Conservation (phyloP, 2,797 vertebrate species). For the Neosilurus hyrtlii region DNA sequence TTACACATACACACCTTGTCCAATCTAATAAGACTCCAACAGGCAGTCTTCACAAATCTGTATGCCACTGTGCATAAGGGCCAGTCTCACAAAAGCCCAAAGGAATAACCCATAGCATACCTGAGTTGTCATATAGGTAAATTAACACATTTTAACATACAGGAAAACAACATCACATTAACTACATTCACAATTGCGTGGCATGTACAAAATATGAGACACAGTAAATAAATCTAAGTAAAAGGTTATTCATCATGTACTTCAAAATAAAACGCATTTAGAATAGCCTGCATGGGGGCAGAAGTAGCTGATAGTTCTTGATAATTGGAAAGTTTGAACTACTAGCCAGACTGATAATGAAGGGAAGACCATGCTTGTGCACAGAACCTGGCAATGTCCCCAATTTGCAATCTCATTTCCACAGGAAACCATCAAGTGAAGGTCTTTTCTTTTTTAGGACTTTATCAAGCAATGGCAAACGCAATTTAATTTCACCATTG, state of each 20-base stretch:
- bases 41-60: slow-evolving; percentile 34
- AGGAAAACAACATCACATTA: background rate
- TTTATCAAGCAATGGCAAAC: slow-evolving; percentile 79
- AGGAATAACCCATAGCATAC: slow-evolving; percentile 41
- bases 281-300: slow-evolving; percentile 44
- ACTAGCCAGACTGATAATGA: slow-evolving; percentile 69
- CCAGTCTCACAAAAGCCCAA: slow-evolving; percentile 41
- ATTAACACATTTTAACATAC: background rate
- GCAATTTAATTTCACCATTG: slow-evolving; percentile 78
- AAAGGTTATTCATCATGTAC: slow-evolving; percentile 12
- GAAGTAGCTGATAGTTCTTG: slow-evolving; percentile 54
- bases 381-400: slow-evolving; percentile 73
- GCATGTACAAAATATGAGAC: background rate
- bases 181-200: background rate
- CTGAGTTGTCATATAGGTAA: background rate
- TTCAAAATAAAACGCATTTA: slow-evolving; percentile 42
- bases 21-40: slow-evolving; percentile 52
- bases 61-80: slow-evolving; percentile 33
- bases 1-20: slow-evolving; percentile 53
- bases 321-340: slow-evolving; percentile 63
- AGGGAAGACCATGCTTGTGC: slow-evolving; percentile 68
- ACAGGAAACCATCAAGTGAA: slow-evolving; percentile 74
- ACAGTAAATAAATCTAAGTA: background rate
- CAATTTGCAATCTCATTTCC: slow-evolving; percentile 82
- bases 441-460: slow-evolving; percentile 57